Base-by-base conservation (phyloP, 2,888 invertebrate species). In the Drosophila mettleri region DNA sequence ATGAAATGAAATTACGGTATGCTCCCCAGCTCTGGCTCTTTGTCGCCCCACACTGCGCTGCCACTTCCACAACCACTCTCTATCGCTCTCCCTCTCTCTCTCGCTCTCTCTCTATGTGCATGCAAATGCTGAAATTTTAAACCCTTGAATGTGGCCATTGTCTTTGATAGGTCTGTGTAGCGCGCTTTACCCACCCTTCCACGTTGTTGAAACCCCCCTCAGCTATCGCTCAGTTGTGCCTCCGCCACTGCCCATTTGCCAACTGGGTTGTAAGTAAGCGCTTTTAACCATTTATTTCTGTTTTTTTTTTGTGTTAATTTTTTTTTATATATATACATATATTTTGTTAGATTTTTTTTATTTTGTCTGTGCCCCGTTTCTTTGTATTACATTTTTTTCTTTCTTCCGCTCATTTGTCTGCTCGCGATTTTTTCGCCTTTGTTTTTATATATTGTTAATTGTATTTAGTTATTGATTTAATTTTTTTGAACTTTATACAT, bases 111-210 rank as follows among this genome's bases (percentile, higher is more conserved):
- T 61, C 55, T 48, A 29, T 61, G 61, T 49, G 58, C 65, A 89
- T 88, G 89, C 78, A 88, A 89, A 85, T 89, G 73, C 46, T 89
- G 88, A 87, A 87, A 87, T 87, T 87, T 82, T 85, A 87, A 85
- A 89, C 87, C 87, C 90, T 89, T 89, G 89, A 89, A 88, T 81
- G 87, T 70, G 84, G 75, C 80, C 80, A 82, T 82, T 82, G 86
- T 82, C 78, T 82, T 86, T 82, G 84, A 78, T 82, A 77, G 74
- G 59, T 65, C 45, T 64, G 72, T 41, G 46, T 31, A 51, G 60
- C 20, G 29, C 48, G 57, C 34, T 33, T 46, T 16, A 0, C 18
- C n/a, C 27, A 9, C 2, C 6, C 1, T 2, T 8, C 18, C n/a
- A 8, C 16, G 1, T 7, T 16, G 5, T 12, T 16, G 4, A 51